Percentiles rank a stretch among this genome's conserved stretches.
Conservation (phyloP, 2,113 vertebrate species). For the Empidonax traillii region DNA sequence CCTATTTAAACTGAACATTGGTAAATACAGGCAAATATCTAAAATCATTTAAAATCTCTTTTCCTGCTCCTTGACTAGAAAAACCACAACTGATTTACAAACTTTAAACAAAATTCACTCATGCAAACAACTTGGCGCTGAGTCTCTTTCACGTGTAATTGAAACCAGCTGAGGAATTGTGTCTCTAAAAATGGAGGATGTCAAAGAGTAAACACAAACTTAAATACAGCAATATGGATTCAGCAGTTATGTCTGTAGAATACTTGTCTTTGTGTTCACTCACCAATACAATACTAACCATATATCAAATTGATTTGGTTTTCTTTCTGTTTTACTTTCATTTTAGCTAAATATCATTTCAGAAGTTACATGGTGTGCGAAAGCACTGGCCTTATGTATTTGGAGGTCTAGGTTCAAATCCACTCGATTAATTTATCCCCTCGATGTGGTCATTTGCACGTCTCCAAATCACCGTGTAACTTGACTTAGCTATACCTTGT, state of each 20-base stretch:
- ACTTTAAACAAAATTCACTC: slow-evolving; percentile 53
- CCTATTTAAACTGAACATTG: not conserved
- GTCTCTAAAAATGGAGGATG: slow-evolving; percentile 1
- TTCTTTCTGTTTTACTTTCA: slow-evolving; percentile 23
- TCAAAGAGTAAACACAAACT: slow-evolving; percentile 48
- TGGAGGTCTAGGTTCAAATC: slow-evolving; percentile 38
- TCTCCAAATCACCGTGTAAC: slow-evolving; percentile 45
- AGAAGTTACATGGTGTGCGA: slow-evolving; percentile 51
- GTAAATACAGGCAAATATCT: not conserved
- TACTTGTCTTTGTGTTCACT: not conserved
- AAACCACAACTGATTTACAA: slow-evolving; percentile 27
- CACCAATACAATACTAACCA: not conserved
- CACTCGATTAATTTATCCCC: slow-evolving; percentile 19
- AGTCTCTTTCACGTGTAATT: slow-evolving; percentile 1
- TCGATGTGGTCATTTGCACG: slow-evolving; percentile 29
- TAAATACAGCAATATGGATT: slow-evolving; percentile 23
- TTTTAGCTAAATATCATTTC: slow-evolving; percentile 22
- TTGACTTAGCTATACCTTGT: not conserved
- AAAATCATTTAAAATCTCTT: slow-evolving; percentile 6
- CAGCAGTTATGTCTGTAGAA: not conserved
- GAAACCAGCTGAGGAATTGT: slow-evolving; percentile 26
- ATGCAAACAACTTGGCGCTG: slow-evolving; percentile 54
- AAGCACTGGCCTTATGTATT: slow-evolving; percentile 31
- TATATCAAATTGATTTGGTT: slow-evolving; percentile 5
- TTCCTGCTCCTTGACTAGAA: not conserved